These are phyloP conservation scores for Molorchus minor DNA, from an alignment of 2,888 invertebrate genomes.

Conservation along the genomic window DNA sequence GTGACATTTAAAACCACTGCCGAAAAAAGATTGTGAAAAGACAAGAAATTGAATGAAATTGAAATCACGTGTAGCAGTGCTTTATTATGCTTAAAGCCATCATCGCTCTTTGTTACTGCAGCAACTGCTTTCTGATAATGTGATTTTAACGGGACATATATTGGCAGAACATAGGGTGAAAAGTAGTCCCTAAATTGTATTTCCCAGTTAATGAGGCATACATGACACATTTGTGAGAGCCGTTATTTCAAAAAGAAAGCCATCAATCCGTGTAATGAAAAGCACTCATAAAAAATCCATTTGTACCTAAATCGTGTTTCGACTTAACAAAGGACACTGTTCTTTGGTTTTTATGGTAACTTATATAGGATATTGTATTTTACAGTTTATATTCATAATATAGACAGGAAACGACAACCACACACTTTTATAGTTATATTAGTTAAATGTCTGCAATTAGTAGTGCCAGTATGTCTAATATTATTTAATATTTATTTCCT, in stretches of 20 bases:
- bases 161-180: slow-evolving; percentile 20
- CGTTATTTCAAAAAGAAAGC: slow-evolving; percentile 19
- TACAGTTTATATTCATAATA: no score
- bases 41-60: no score
- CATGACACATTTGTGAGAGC: slow-evolving; percentile 35
- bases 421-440: no score
- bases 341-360: background rate
- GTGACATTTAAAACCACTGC: no score
- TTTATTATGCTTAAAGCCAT: background rate
- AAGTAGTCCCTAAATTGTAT: slow-evolving; percentile 30
- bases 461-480: no score
- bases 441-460: no score
- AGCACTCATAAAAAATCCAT: slow-evolving; percentile 8
- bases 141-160: slow-evolving; percentile 19
- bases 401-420: no score
- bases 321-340: background rate
- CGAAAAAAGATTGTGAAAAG: no score
- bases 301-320: background rate
- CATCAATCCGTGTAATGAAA: slow-evolving; percentile 19
- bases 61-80: background rate
- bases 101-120: background rate
- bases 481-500: no score
- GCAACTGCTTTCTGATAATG: slow-evolving; percentile 4
- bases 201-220: slow-evolving; percentile 36
- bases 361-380: no score